These are phyloP conservation scores for Tenodera sinensis DNA, from an alignment of 2,888 invertebrate species.

Conservation along the genomic window DNA sequence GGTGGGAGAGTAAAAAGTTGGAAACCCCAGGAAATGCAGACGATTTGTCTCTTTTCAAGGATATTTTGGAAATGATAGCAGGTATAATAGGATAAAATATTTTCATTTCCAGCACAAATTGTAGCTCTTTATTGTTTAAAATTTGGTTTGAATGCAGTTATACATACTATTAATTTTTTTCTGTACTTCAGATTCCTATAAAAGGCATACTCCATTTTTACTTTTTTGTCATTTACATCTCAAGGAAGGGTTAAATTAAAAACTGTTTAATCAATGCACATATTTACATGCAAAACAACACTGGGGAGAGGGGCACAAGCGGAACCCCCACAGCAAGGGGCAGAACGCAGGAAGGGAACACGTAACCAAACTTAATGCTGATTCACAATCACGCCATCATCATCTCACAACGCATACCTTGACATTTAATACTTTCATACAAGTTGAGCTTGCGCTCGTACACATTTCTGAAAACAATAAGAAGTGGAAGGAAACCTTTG, in stretches of 20 bases:
- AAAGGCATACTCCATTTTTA: slow-evolving; percentile 28
- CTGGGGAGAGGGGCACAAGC: slow-evolving; percentile 5
- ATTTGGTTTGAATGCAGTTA: slow-evolving; percentile 31
- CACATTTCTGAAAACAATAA: slow-evolving; percentile 5
- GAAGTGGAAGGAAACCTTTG: background rate
- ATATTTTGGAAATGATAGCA: background rate
- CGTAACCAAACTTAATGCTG: slow-evolving; percentile 14
- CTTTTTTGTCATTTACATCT: background rate
- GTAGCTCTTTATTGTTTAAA: slow-evolving; percentile 32
- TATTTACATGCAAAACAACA: slow-evolving; percentile 30
- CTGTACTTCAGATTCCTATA: slow-evolving; percentile 31
- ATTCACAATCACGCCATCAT: slow-evolving; percentile 16
- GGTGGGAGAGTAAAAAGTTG: too few species aligned
- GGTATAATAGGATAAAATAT: background rate
- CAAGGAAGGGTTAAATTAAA: slow-evolving; percentile 19
- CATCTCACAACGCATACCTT: slow-evolving; percentile 9
- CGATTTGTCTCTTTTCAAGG: background rate
- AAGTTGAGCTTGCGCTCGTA: slow-evolving; percentile 12
- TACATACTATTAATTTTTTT: slow-evolving; percentile 23
- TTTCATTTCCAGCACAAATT: slow-evolving; percentile 29
- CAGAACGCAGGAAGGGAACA: background rate
- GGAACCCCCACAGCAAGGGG: background rate
- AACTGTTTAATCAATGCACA: slow-evolving; percentile 24
- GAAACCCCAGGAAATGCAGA: too few species aligned
- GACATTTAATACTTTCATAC: slow-evolving; percentile 11